Evolutionary conservation across 2,797 vertebrate genomes (phyloP).

Genomic region (Tapera naevia): DNA sequence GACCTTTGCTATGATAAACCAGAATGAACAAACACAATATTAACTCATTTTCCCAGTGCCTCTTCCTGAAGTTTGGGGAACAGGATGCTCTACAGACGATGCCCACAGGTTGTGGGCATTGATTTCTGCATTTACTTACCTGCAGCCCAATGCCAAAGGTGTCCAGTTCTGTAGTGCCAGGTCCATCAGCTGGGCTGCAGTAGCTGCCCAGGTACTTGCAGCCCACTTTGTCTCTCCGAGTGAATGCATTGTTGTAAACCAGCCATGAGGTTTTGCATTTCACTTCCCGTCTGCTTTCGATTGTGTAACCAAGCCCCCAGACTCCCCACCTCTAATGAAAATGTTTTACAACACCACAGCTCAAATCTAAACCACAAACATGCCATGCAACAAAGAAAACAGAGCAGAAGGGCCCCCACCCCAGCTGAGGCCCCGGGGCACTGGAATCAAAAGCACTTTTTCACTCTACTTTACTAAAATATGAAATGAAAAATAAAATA

Average conservation of each 20-base stretch:
- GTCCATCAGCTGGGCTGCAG: not conserved
- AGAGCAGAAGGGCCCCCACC: not conserved
- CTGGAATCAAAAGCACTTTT: not conserved
- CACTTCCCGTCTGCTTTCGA: not conserved
- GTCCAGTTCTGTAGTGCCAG: not conserved
- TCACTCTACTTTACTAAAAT: not conserved
- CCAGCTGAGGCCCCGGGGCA: rapidly evolving
- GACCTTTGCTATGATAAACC: not conserved
- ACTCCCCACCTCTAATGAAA: not conserved
- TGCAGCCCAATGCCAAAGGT: not conserved
- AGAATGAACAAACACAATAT: not conserved
- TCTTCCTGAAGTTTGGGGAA: not conserved
- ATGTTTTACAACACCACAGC: not conserved
- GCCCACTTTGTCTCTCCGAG: not conserved
- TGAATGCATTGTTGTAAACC: not conserved
- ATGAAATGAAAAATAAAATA: conserved; percentile 9
- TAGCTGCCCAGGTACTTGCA: not conserved
- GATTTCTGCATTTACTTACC: not conserved
- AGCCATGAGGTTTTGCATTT: conserved; percentile 4
- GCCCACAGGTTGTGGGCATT: not conserved
- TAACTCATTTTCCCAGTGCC: not conserved
- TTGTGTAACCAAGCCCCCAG: conserved; percentile 20
- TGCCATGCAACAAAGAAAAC: not conserved
- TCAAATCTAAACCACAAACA: conserved; percentile 23
- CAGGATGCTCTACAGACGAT: not conserved